Base-by-base conservation (phyloP, 2,888 invertebrate genomes). In the Listrodromus nycthemerus region DNA sequence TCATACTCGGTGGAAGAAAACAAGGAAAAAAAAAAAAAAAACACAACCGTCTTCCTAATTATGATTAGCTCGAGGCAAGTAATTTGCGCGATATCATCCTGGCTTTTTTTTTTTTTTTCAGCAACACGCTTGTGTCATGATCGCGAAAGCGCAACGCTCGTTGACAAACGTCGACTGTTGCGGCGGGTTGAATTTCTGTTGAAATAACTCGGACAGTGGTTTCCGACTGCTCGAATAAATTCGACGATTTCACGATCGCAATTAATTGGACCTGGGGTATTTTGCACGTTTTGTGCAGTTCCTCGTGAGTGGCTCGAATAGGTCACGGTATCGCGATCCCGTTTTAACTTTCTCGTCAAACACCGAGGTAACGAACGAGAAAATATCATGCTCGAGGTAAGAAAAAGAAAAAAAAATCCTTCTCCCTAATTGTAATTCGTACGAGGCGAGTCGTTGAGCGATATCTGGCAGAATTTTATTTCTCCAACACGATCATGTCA, bases 251-350 rank as follows among this genome's bases (percentile, higher is more conserved):
- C 3, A 41, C 41, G 13, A 41, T 41, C 13, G 41, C 41, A 3
- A 16, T 16, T 13, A 3, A 41, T 16, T 41, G 41, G 13, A 3
- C 13, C 13, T 13, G 13, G 41, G 13, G 41, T 7, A 21, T 52
- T 52, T 37, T 37, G 37, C 37, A 37, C 37, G 69, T 70, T 73
- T 83, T 73, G 71, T 80, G 63, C n/a, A 37, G 63, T 69, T 55
- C 63, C 58, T 58, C 58, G 58, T 65, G 70, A 80, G 70, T 80
- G 58, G 50, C 69, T 30, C 33, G 65, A 63, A 16, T 45, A 24
- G 27, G 63, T 45, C 50, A 69, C 48, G 13, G 65, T 33, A 41
- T 61, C 63, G 41, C 50, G 52, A 30, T 74, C 55, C 6, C 8
- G 37, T 55, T 67, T 67, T 7, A 37, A 27, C 67, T 50, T 50